These are phyloP conservation scores for Psittacula cyanocephala DNA, from an alignment of 2,113 vertebrate genomes.

Conservation along the genomic window DNA sequence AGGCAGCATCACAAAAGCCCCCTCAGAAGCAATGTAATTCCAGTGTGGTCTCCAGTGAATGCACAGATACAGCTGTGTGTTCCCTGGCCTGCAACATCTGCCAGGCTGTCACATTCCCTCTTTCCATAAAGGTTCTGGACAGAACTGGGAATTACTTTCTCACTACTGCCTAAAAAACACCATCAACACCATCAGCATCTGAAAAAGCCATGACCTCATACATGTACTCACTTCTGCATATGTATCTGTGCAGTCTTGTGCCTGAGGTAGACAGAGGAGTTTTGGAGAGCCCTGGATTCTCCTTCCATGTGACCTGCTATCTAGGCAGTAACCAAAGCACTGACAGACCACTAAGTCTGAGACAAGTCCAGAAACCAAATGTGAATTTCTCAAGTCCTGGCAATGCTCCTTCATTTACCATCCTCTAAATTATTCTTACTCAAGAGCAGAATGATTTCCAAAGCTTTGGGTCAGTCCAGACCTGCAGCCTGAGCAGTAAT, in stretches of 20 bases:
- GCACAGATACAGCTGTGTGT: neutral
- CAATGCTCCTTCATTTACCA: neutral
- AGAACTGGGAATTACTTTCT: neutral
- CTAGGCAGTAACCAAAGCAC: neutral
- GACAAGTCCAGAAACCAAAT: neutral
- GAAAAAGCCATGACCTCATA: fast-evolving
- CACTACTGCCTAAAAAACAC: neutral
- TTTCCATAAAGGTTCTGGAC: neutral
- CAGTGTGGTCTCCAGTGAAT: neutral
- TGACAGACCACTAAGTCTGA: neutral
- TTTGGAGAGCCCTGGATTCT: neutral
- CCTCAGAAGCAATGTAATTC: neutral
- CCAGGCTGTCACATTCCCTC: neutral
- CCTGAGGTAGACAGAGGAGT: neutral
- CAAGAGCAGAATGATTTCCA: neutral
- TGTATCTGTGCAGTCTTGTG: neutral
- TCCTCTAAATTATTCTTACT: neutral
- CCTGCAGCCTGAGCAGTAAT: neutral
- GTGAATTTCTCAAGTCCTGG: neutral
- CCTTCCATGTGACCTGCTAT: neutral
- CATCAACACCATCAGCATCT: neutral
- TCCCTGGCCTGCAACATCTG: neutral
- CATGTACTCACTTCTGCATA: too few relatives aligned
- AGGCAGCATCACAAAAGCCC: neutral
- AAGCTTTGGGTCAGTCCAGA: neutral